Base-by-base conservation (phyloP, 1,140 invertebrate species). In the Euwallacea similis region DNA sequence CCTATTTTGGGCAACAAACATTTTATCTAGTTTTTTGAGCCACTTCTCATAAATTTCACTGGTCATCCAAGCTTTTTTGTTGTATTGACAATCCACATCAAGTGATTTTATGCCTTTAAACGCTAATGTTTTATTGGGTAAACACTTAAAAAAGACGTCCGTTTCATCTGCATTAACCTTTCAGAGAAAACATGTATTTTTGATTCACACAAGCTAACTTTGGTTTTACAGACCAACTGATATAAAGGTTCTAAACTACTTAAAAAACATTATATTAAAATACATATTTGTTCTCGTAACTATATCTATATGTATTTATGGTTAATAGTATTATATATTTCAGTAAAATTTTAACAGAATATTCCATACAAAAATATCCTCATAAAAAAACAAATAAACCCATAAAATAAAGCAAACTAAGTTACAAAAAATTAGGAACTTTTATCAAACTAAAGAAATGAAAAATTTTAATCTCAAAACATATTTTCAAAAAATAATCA, bases 161-260 rank as follows among this genome's bases (percentile, higher is more conserved):
- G 21, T 33, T 33, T 33, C 21, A 4, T 33, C 21, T 4, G 21
- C 21, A 2, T 50, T 50, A 50, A 50, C 46, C 46, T 50, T 50
- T 13, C 46, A 50, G 46, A 50, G 46, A 50, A 2, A 50, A 50
- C 46, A 50, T 50, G 13, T 50, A 50, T 50, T 50, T 50, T 50
- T 50, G 2, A 50, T 2, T 50, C 46, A 50, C 1, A 6, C 46
- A 50, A n/a, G 46, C 46, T 50, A 50, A 50, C 46, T 50, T 50
- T 6, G 46, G 46, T 50, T 6, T 50, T 0, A 6, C 46, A 50
- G 46, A 50, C 46, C 46, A 6, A 50, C 46, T 50, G 46, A 50
- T 2, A 50, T 2, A 50, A 13, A 50, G 13, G 9, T 13, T 50
- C 13, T 50, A 50, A 1, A 50, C 9, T 50, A 6, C 13, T 10